Conservation (phyloP, 1,140 invertebrate genomes). For the Drosophila carrolli region DNA sequence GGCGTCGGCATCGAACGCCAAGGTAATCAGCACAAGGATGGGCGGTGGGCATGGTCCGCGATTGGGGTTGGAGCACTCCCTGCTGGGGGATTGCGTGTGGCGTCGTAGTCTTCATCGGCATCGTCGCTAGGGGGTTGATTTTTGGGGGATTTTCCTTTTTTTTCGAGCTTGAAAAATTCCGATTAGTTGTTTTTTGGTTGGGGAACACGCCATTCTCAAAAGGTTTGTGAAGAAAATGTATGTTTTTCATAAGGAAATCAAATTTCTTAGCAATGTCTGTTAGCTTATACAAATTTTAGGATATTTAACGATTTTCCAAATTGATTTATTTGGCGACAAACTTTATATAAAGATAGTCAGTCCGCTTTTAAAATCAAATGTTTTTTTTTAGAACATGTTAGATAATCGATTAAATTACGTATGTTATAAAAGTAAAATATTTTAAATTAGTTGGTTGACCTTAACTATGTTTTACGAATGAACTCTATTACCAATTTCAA, state of each 20-base stretch:
- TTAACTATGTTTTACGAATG: too few species aligned
- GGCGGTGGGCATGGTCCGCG: neutral
- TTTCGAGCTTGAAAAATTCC: constrained; percentile 14
- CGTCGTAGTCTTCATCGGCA: constrained; percentile 39
- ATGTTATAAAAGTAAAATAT: too few species aligned
- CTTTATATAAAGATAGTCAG: too few species aligned
- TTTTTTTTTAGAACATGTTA: too few species aligned
- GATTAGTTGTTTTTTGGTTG: neutral
- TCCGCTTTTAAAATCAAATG: too few species aligned
- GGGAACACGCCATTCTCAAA: constrained; percentile 12
- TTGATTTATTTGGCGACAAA: too few species aligned
- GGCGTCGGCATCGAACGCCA: constrained; percentile 51
- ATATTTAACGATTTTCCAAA: too few species aligned
- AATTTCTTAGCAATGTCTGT: too few species aligned
- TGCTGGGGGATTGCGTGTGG: constrained; percentile 55
- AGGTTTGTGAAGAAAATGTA: constrained; percentile 9
- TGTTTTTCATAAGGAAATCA: neutral
- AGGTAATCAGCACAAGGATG: constrained; percentile 56
- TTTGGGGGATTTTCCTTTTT: constrained; percentile 30
- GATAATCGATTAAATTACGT: too few species aligned
- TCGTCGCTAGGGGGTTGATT: constrained; percentile 48
- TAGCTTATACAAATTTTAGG: too few species aligned
- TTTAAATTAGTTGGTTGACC: too few species aligned
- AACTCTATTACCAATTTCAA: too few species aligned
- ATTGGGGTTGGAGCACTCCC: constrained; percentile 27